Conservation (phyloP, 2,113 vertebrate species). For the Nyctibius bracteatus region DNA sequence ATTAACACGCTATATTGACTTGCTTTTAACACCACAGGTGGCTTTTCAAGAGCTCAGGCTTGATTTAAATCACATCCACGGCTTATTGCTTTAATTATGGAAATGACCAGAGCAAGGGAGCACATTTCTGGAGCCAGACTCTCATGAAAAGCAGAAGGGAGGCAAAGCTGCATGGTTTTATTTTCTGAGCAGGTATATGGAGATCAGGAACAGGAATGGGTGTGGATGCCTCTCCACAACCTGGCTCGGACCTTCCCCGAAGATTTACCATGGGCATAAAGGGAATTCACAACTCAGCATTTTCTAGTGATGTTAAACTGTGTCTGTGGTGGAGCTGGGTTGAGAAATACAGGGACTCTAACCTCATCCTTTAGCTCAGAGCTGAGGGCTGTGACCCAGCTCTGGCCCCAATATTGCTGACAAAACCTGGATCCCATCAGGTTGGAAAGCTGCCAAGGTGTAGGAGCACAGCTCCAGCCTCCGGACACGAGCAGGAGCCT, state of each 20-base stretch:
- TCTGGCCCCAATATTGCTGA: neutral
- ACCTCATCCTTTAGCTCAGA: neutral
- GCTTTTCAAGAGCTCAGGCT: conserved; percentile 45
- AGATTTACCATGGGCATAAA: neutral
- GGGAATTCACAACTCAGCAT: neutral
- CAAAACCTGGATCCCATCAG: neutral
- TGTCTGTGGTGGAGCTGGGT: neutral
- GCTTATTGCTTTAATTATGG: conserved; percentile 42
- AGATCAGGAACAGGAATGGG: neutral
- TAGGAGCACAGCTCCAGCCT: neutral
- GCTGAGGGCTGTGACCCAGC: neutral
- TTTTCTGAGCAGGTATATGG: neutral
- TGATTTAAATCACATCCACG: conserved; percentile 37
- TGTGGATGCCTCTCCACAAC: neutral
- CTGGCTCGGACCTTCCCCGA: neutral
- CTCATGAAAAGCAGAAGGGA: neutral
- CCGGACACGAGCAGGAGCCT: neutral
- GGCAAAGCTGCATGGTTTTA: neutral
- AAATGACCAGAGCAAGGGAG: conserved; percentile 23
- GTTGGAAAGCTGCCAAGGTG: rapidly evolving
- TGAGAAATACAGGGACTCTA: neutral
- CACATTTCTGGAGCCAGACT: neutral
- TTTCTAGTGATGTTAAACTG: rapidly evolving
- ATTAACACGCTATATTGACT: conserved; percentile 43
- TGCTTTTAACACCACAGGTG: conserved; percentile 63